A percentile compares a stretch with the other conserved stretches of the same genome.
Conservation (phyloP, 2,113 vertebrate species). For the Coregonus clupeaformis region DNA sequence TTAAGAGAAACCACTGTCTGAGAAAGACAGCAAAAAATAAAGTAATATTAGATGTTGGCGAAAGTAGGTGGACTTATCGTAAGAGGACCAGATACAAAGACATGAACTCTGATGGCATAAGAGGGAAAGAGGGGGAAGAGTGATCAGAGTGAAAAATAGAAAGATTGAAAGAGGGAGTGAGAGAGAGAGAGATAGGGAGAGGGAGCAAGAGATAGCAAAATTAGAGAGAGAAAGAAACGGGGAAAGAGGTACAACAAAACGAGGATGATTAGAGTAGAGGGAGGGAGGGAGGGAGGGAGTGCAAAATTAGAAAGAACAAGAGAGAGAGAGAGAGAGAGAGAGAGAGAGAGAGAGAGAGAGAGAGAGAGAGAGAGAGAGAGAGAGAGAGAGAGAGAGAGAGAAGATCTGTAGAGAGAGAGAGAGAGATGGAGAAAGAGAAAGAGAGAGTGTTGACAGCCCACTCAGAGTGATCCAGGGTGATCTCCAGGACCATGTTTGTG, state of each 20-base stretch:
- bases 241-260: slow-evolving; percentile 3
- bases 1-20: not conserved
- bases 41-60: not conserved
- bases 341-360: not conserved
- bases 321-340: not conserved
- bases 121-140: not conserved
- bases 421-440: not conserved
- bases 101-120: not conserved
- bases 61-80: not conserved
- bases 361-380: not conserved
- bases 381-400: not conserved
- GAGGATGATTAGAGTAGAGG: too few species aligned
- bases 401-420: not conserved
- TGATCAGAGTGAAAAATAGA: too few species aligned
- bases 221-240: slow-evolving; percentile 2
- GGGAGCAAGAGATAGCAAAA: not conserved
- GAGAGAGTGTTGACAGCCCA: slow-evolving; percentile 8
- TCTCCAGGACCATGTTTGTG: slow-evolving; percentile 33
- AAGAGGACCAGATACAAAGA: not conserved
- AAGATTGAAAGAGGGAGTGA: too few species aligned
- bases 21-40: not conserved
- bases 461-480: slow-evolving; percentile 22
- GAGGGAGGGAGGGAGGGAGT: not conserved
- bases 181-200: not conserved
- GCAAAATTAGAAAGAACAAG: not conserved